Conservation (phyloP, 2,888 invertebrate species). For the Saturnia pavonia region DNA sequence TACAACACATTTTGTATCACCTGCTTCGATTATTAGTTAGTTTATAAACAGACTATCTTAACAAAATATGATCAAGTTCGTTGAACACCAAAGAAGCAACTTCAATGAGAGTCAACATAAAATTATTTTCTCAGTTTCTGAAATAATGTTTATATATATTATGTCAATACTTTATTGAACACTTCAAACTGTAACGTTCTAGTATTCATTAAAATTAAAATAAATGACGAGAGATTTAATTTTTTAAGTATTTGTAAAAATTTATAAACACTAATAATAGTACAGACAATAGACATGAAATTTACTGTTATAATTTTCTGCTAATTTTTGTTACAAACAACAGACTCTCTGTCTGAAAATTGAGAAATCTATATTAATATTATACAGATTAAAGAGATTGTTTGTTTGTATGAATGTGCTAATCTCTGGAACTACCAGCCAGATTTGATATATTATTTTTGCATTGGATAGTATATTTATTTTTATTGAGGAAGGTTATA, state of each 20-base stretch:
- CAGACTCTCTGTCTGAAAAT: too few species aligned
- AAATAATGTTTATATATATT: constrained; percentile 11
- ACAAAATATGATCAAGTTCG: background rate
- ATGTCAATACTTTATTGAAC: background rate
- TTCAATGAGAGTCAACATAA: constrained; percentile 21
- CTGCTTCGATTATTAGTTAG: constrained; percentile 12
- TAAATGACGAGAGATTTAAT: background rate
- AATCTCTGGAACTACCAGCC: too few species aligned
- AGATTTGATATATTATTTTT: too few species aligned
- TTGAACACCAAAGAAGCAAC: constrained; percentile 12
- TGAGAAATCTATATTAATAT: too few species aligned
- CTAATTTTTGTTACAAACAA: too few species aligned
- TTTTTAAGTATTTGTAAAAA: constrained; percentile 17
- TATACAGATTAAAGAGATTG: too few species aligned
- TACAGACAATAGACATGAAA: background rate
- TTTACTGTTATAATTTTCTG: background rate
- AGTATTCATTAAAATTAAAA: background rate
- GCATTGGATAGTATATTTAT: too few species aligned
- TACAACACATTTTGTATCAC: background rate
- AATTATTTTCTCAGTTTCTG: constrained; percentile 23
- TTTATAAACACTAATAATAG: background rate
- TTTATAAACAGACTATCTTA: constrained; percentile 19
- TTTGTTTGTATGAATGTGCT: too few species aligned
- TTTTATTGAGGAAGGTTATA: too few species aligned
- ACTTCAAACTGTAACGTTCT: background rate